Conservation (phyloP, 2,888 invertebrate genomes). For the Autographa pulchrina region DNA sequence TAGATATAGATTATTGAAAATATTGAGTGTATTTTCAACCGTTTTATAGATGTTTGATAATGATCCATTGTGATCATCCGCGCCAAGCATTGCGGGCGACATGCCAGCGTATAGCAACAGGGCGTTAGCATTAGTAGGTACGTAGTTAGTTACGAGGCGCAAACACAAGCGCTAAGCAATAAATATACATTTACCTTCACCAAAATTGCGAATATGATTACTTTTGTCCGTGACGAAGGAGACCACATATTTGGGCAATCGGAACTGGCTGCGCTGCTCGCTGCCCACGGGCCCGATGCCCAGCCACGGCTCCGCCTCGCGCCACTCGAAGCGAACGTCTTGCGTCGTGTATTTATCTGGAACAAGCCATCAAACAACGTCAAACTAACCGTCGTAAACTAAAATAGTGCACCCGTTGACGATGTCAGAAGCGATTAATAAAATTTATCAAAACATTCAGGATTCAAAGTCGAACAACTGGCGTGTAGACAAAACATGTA, state of each 20-base stretch:
- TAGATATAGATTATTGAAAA: conserved; percentile 25
- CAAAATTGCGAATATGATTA: conserved; percentile 90
- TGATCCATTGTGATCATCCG: conserved; percentile 64
- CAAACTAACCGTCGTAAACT: conserved; percentile 30
- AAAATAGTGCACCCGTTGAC: conserved; percentile 34
- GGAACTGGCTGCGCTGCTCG: conserved; percentile 88
- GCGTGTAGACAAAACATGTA: conserved; percentile 64
- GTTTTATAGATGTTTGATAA: conserved; percentile 42
- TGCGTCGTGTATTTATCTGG: conserved; percentile 89
- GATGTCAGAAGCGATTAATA: conserved; percentile 23
- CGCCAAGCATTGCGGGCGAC: conserved; percentile 72
- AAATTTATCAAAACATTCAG: conserved; percentile 41
- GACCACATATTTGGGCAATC: conserved; percentile 91
- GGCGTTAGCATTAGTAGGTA: conserved; percentile 77
- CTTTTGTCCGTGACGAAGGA: conserved; percentile 90
- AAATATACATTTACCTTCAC: conserved; percentile 90
- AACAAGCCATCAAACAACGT: conserved; percentile 30
- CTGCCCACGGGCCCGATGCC: conserved; percentile 82
- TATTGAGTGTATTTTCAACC: conserved; percentile 23
- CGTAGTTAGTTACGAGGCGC: conserved; percentile 80
- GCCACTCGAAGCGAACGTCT: conserved; percentile 91
- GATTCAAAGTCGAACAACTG: conserved; percentile 54
- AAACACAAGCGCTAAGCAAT: conserved; percentile 87
- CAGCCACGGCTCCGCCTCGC: conserved; percentile 87
- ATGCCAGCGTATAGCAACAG: conserved; percentile 74